Percentiles rank a stretch among this genome's conserved stretches.
Conservation (phyloP, 2,888 invertebrate genomes). For the Tribolium freemani region DNA sequence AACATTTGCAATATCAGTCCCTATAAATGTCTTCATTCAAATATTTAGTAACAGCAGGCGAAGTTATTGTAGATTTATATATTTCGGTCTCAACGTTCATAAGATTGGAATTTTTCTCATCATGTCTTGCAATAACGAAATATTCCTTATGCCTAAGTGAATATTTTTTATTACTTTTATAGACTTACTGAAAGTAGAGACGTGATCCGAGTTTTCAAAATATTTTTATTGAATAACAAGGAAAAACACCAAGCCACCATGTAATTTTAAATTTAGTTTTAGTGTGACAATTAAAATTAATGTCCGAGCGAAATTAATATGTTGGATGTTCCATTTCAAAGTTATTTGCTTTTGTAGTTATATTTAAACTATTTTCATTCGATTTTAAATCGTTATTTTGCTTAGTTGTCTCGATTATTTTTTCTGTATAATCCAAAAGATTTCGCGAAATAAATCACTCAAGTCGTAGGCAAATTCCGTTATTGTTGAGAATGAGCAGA, state of each 20-base stretch:
- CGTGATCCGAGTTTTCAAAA: too few relatives aligned
- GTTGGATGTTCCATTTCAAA: conserved; percentile 5
- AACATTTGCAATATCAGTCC: not conserved
- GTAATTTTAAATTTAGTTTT: not conserved
- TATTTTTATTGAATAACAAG: not conserved
- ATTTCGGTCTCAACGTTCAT: not conserved
- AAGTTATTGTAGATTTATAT: not conserved
- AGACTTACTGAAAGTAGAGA: too few relatives aligned
- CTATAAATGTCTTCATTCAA: not conserved
- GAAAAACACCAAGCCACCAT: not conserved
- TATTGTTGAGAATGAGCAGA: too few relatives aligned
- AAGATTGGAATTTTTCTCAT: not conserved
- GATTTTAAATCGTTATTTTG: conserved; percentile 10
- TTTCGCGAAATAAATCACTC: conserved; percentile 6
- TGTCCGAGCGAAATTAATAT: not conserved
- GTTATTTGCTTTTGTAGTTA: conserved; percentile 5
- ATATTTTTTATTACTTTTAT: too few relatives aligned
- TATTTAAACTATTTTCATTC: conserved; percentile 12
- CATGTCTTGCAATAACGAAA: not conserved
- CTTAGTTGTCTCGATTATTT: conserved; percentile 8
- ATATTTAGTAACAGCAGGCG: too few relatives aligned
- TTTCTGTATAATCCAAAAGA: not conserved
- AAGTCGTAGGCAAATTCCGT: not conserved
- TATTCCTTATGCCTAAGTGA: not conserved
- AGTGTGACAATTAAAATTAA: not conserved